Evolutionary conservation across 2,888 invertebrate species (phyloP).

Genomic region (Synergus itoensis): DNA sequence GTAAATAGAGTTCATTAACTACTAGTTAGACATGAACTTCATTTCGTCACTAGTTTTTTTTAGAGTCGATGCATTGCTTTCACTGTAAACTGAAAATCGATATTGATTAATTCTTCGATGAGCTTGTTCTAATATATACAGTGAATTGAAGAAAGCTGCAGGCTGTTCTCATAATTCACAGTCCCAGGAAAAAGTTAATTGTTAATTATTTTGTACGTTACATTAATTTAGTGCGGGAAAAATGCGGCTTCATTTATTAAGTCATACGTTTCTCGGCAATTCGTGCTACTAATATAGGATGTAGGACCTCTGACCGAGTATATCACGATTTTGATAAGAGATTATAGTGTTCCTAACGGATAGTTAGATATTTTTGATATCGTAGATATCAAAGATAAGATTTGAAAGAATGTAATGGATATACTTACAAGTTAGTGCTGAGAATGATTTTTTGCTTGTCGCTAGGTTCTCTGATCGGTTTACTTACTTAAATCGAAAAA

Average conservation of each 20-base stretch:
- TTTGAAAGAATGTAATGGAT: not conserved
- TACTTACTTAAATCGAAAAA: constrained; percentile 29
- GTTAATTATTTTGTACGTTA: constrained; percentile 4
- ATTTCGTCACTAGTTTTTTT: constrained; percentile 13
- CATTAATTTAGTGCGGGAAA: not conserved
- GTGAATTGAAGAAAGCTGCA: not conserved
- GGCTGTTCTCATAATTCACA: not conserved
- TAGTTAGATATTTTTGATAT: not conserved
- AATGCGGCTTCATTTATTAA: not conserved
- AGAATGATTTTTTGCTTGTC: constrained; percentile 9
- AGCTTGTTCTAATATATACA: not conserved
- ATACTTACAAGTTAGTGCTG: constrained; percentile 13
- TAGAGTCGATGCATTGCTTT: not conserved
- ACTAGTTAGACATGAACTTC: constrained; percentile 46
- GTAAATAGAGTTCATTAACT: constrained; percentile 46
- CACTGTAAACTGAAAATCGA: not conserved
- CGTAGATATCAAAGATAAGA: not conserved
- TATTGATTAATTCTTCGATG: not conserved
- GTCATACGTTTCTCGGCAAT: not conserved
- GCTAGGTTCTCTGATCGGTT: constrained; percentile 16
- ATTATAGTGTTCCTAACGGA: not conserved
- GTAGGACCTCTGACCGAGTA: not conserved
- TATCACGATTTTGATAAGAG: not conserved
- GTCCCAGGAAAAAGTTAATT: not conserved
- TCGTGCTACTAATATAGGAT: not conserved